Base-by-base conservation (phyloP, 1,140 invertebrate species). In the Apis dorsata region DNA sequence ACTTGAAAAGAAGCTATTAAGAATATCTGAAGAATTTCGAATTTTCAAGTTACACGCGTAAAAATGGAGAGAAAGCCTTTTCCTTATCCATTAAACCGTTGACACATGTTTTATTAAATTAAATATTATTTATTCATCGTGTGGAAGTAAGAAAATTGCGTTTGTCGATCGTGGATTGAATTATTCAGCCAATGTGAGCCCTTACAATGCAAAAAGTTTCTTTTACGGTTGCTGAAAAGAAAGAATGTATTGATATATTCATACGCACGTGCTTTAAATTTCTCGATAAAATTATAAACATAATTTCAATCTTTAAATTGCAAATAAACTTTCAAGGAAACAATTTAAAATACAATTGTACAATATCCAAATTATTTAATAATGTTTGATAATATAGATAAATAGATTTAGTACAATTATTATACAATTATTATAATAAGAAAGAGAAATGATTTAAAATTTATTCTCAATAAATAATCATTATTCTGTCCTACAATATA, bases 51-150 rank as follows among this genome's bases (percentile, higher is more conserved):
- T 13, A 19, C 11, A n/a, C 21, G 34, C 19, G 28, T 11, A 73
- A 59, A 15, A 59, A 10, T 5, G 17, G 34, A 15, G 34, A 15
- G n/a, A 19, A 13, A 19, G 12, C 34, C 1, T n/a, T 7, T 65
- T 17, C 15, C 12, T 17, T 15, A 44, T 44, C 34, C 12, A 5
- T 55, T 4, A 10, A n/a, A 55, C 49, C 24, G 1, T 10, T 2
- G 51, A 24, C 21, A 21, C 15, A 65, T 55, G 76, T 78, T 78
- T 66, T 49, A 69, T 24, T 19, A 49, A 78, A 57, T 57, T 68
- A 78, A 49, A 21, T 10, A 70, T 71, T 34, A 62, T 60, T 79
- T 70, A 79, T 71, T 79, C 77, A 28, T 17, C 13, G 44, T 17
- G 68, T 11, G 77, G 44, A 34, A 2, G 77, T 62, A 71, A 79